Evolutionary conservation across 2,113 vertebrate species (phyloP), one percentile per base, ranked within the genome.

Genomic region (Archocentrus centrarchus): DNA sequence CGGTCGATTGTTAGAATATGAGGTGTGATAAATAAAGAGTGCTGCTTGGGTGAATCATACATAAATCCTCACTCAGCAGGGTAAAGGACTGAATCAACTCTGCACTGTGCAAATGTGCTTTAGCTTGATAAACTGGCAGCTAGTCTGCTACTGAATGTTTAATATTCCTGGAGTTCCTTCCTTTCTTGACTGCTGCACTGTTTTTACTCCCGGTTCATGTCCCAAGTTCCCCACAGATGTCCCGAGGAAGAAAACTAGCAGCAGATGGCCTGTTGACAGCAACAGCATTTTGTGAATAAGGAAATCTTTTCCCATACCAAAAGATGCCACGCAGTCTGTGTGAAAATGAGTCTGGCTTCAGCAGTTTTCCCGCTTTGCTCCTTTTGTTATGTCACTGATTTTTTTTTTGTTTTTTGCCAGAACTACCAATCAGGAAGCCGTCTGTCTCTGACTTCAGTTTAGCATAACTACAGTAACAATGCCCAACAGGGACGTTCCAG

Each of bases 21-120:
- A 83, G 73, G 75, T 20, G 79, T 61, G 59, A 81, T 75, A 59
- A 75, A 77, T 61, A 75, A 70, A 66, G 66, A 76, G n/a, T 4
- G 63, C 53, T 50, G 73, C 53, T 37, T 13, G 4, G 6, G 30
- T 20, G 80, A 80, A 68, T 86, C 73, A 79, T 57, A 20, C n/a
- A 18, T 1, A 37, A 80, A 37, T 61, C 55, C 27, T 76, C 61
- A 53, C 55, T 57, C 10, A 30, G 30, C 13, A 22, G 30, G 44
- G n/a, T 0, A 27, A 44, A 81, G 81, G 7, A 47, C 14, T 37
- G 2, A 70, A 79, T 79, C 75, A 37, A 55, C 32, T 17, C 44
- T 39, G 55, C 62, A 1, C 68, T 35, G 66, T 44, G 37, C 77
- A 79, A 75, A 80, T 64, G 73, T 20, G 15, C 22, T 44, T 68